Percentiles rank a stretch among this genome's conserved stretches.
Evolutionary conservation across 23 tunicate genomes (phyloP).

Genomic region (Halocynthia roretzi): DNA sequence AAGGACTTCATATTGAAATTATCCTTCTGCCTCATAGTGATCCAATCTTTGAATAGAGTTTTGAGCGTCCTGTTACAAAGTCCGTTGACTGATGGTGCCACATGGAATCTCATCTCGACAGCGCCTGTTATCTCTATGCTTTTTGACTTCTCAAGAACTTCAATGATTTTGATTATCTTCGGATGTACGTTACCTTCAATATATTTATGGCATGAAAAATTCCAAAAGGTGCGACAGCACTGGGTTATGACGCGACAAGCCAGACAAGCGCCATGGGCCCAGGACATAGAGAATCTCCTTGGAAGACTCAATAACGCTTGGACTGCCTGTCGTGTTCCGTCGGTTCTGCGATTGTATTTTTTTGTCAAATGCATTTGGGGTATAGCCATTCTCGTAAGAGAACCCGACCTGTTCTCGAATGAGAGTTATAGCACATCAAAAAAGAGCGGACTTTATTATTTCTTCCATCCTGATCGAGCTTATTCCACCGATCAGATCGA

Average conservation of each 20-base stretch:
- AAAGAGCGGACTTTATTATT: constrained; percentile 20
- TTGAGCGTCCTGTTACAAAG: not conserved
- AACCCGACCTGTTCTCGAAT: not conserved
- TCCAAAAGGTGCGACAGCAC: not conserved
- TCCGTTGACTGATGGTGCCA: not conserved
- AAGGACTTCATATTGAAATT: constrained; percentile 30
- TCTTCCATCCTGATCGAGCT: not conserved
- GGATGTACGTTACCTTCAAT: constrained; percentile 21
- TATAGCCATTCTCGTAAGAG: not conserved
- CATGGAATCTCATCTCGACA: not conserved
- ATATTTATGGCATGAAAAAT: constrained; percentile 8
- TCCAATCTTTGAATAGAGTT: constrained; percentile 13
- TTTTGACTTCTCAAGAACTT: constrained; percentile 8
- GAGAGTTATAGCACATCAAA: constrained; percentile 6
- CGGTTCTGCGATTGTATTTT: constrained; percentile 49
- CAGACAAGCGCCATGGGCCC: not conserved
- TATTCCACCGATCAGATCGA: too few species aligned
- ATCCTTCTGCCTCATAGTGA: constrained; percentile 14
- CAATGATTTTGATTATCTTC: constrained; percentile 2
- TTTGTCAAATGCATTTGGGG: constrained; percentile 19
- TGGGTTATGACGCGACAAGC: not conserved
- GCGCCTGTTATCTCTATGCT: constrained; percentile 13
- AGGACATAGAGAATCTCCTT: not conserved
- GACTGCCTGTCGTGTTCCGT: constrained; percentile 34
- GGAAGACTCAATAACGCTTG: constrained; percentile 30